Percentiles rank a stretch among this genome's conserved stretches.
Conservation (phyloP, 2,113 vertebrate species). For the Oryzias curvinotus region DNA sequence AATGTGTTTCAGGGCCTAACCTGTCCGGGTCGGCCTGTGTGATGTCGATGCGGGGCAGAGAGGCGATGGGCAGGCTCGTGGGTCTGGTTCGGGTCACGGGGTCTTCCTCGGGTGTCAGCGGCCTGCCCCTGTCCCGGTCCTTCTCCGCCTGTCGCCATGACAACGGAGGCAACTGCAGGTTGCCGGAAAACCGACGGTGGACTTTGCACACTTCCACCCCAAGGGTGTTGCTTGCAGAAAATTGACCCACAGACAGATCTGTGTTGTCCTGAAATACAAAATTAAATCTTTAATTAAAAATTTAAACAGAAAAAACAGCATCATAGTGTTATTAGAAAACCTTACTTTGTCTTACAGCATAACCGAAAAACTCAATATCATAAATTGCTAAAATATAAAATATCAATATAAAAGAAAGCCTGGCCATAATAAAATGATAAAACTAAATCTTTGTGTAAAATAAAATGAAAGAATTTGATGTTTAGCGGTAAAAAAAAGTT, state of each 20-base stretch:
- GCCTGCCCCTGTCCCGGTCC: conserved; percentile 55
- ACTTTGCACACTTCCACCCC: conserved; percentile 88
- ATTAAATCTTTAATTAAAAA: not conserved
- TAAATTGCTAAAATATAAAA: not conserved
- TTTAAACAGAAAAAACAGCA: not conserved
- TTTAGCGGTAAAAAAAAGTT: not conserved
- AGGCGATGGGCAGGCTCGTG: conserved; percentile 83
- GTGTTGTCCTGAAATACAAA: conserved; percentile 75
- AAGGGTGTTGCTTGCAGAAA: conserved; percentile 74
- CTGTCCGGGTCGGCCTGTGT: conserved; percentile 87
- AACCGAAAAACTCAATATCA: too few relatives aligned
- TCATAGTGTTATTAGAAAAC: not conserved
- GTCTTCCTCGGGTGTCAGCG: conserved; percentile 84
- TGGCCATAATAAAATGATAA: too few relatives aligned
- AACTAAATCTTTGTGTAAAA: not conserved
- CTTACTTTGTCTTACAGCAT: too few relatives aligned
- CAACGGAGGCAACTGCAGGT: conserved; percentile 87
- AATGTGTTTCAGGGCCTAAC: conserved; percentile 63
- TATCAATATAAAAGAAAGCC: not conserved
- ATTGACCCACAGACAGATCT: conserved; percentile 75
- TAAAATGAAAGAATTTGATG: not conserved
- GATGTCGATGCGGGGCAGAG: conserved; percentile 90
- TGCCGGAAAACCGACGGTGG: conserved; percentile 89
- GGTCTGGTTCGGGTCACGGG: conserved; percentile 81
- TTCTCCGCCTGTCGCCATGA: conserved; percentile 86